These are phyloP conservation scores for Tetragnatha versicolor DNA, from an alignment of 1,140 invertebrate genomes.

Conservation along the genomic window DNA sequence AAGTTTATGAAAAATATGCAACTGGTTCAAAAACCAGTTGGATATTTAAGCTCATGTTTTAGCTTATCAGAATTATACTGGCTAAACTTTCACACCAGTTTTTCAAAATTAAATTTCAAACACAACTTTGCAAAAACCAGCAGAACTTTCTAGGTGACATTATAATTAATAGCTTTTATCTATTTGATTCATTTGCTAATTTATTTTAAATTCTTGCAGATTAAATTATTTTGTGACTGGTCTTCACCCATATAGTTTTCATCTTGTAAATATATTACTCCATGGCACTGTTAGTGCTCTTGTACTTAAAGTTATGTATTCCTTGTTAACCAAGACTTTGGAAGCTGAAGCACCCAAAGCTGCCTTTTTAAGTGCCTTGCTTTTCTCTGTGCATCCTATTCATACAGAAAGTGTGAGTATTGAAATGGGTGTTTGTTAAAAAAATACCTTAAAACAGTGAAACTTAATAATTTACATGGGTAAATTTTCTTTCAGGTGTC, in stretches of 20 bases:
- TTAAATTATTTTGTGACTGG: constrained; percentile 66
- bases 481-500: constrained; percentile 72
- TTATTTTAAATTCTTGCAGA: constrained; percentile 37
- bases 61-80: too few relatives aligned
- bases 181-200: not conserved
- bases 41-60: too few relatives aligned
- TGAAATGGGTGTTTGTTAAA: not conserved
- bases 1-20: too few relatives aligned
- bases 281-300: constrained; percentile 74
- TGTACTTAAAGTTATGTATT: constrained; percentile 70
- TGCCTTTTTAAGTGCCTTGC: constrained; percentile 73
- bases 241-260: constrained; percentile 74
- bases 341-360: constrained; percentile 67
- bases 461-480: not conserved
- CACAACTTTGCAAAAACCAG: too few relatives aligned
- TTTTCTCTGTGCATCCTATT: constrained; percentile 94
- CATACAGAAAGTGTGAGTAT: constrained; percentile 84
- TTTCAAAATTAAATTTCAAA: too few relatives aligned
- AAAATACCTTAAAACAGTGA: not conserved
- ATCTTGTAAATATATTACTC: constrained; percentile 75
- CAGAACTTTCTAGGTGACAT: too few relatives aligned
- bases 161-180: constrained; percentile 5
- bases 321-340: constrained; percentile 64
- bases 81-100: too few relatives aligned
- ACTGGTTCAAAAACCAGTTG: too few relatives aligned